Percentiles rank a stretch among this genome's conserved stretches.
Conservation (phyloP, 1,140 invertebrate species). For the Magallana ariakensis region DNA sequence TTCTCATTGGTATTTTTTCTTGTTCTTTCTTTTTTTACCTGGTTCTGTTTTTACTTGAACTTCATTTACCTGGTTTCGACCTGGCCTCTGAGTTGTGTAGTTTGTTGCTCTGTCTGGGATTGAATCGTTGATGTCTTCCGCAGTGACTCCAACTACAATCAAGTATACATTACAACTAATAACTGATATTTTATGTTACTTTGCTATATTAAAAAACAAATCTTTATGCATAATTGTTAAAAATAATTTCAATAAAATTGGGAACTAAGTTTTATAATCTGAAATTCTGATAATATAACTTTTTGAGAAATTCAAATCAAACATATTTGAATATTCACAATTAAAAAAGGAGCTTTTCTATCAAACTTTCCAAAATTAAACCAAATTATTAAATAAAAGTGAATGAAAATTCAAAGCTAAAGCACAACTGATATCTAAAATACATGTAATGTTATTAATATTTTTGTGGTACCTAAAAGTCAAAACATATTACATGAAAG, state of each 20-base stretch:
- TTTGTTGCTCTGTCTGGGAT: slow-evolving; percentile 68
- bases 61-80: slow-evolving; percentile 73
- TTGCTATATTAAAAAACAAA: too few relatives aligned
- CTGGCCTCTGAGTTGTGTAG: slow-evolving; percentile 71
- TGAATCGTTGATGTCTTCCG: slow-evolving; percentile 71
- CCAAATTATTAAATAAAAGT: not conserved
- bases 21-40: too few relatives aligned
- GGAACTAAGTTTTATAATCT: not conserved
- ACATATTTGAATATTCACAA: not conserved
- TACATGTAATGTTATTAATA: too few relatives aligned
- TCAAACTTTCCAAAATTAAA: not conserved
- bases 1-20: too few relatives aligned
- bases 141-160: slow-evolving; percentile 68
- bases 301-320: not conserved
- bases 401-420: not conserved
- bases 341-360: not conserved
- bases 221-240: not conserved
- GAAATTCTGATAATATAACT: not conserved
- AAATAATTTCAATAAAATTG: not conserved
- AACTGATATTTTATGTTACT: too few relatives aligned
- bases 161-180: not conserved
- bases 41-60: too few relatives aligned
- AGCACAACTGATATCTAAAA: too few relatives aligned
- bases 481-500: not conserved
- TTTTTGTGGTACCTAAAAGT: not conserved